Evolutionary conservation across 2,113 vertebrate species (phyloP).

Genomic region (Gobius niger): DNA sequence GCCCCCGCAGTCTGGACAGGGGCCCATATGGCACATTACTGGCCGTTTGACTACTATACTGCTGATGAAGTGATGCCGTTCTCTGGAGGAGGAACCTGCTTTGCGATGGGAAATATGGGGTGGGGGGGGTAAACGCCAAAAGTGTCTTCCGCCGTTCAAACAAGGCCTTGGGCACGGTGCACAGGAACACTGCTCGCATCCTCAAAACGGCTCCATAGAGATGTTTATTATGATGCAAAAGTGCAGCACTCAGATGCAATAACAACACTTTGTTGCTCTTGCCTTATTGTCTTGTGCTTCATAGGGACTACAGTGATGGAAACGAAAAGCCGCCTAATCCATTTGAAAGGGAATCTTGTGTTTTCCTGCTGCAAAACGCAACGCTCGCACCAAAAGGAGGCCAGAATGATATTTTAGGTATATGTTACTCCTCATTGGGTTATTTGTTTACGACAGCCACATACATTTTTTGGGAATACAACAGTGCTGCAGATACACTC

Average conservation of each 20-base stretch:
- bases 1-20: constrained; percentile 89
- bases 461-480: background rate
- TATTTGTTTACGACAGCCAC: background rate
- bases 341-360: constrained; percentile 28
- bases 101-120: constrained; percentile 73
- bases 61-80: constrained; percentile 82
- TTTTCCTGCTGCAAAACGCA: constrained; percentile 10
- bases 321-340: constrained; percentile 44
- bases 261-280: constrained; percentile 60
- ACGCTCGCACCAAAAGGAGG: background rate
- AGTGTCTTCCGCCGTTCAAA: constrained; percentile 67
- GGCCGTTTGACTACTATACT: constrained; percentile 78
- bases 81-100: constrained; percentile 89
- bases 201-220: constrained; percentile 61
- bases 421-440: background rate
- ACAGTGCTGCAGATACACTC: background rate
- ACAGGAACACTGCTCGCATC: constrained; percentile 72
- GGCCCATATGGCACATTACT: constrained; percentile 95
- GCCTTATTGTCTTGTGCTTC: constrained; percentile 38
- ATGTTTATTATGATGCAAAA: constrained; percentile 78
- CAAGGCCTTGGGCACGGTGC: constrained; percentile 58
- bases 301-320: constrained; percentile 40
- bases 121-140: constrained; percentile 54
- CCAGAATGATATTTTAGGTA: background rate
- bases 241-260: constrained; percentile 57